Conservation (phyloP, 1,140 invertebrate genomes). For the Heliconius congener region DNA sequence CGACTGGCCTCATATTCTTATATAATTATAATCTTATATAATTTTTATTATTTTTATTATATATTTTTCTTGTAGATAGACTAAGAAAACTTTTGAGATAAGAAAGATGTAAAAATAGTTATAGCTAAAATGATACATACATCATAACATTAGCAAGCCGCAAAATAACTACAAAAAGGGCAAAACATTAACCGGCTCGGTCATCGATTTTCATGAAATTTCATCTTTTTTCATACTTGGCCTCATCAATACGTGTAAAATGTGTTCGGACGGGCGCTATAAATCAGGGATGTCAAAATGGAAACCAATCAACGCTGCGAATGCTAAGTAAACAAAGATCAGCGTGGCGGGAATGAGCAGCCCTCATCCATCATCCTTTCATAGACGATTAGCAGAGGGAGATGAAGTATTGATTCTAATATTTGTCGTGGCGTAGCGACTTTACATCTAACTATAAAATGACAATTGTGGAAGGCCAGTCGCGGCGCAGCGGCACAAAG, state of each 20-base stretch:
- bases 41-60: too few relatives aligned
- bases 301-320: constrained; percentile 62
- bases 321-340: constrained; percentile 50
- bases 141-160: background rate
- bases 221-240: constrained; percentile 10
- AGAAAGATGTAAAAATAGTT: too few relatives aligned
- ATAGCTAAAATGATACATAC: background rate
- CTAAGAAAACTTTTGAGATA: too few relatives aligned
- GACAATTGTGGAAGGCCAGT: too few relatives aligned
- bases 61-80: too few relatives aligned
- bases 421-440: too few relatives aligned
- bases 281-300: constrained; percentile 59
- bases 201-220: constrained; percentile 11
- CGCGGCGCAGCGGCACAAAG: too few relatives aligned
- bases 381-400: constrained; percentile 22
- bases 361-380: constrained; percentile 46
- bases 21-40: too few relatives aligned
- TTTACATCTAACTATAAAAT: too few relatives aligned
- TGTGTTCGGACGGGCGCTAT: constrained; percentile 32
- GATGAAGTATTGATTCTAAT: background rate
- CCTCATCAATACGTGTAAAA: constrained; percentile 10
- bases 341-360: constrained; percentile 34
- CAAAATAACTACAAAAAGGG: background rate
- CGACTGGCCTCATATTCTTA: too few relatives aligned
- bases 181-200: background rate